Evolutionary conservation across 1,140 invertebrate species (phyloP).

Genomic region (Tetramorium alpestre): DNA sequence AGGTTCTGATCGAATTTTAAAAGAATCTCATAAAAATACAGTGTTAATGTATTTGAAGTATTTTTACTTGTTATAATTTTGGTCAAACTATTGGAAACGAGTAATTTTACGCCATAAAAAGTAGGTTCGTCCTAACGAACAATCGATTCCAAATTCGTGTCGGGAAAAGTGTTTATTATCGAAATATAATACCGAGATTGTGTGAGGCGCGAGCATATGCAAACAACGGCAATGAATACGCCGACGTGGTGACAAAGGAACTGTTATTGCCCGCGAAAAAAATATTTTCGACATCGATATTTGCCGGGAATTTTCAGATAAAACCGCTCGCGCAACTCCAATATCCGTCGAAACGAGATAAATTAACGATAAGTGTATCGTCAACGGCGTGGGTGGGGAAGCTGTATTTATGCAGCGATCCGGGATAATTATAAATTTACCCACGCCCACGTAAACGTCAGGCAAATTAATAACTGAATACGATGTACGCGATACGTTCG

Average conservation of each 20-base stretch:
- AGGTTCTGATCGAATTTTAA: neutral
- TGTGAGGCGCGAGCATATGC: neutral
- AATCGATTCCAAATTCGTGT: neutral
- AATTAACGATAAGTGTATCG: conserved; percentile 16
- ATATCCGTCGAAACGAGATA: neutral
- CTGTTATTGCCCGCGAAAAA: conserved; percentile 12
- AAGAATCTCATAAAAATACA: neutral
- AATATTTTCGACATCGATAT: conserved; percentile 33
- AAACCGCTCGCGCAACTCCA: conserved; percentile 8
- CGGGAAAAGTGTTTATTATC: conserved; percentile 9
- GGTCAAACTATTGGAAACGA: neutral
- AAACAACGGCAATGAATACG: neutral
- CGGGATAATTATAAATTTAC: conserved; percentile 15
- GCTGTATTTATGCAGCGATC: neutral
- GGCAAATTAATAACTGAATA: neutral
- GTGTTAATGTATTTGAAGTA: neutral
- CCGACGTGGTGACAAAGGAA: conserved; percentile 10
- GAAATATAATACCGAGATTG: conserved; percentile 3
- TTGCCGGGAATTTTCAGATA: neutral
- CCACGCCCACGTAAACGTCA: neutral
- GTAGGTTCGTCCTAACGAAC: neutral
- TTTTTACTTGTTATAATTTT: neutral
- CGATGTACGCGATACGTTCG: neutral
- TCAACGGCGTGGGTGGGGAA: neutral
- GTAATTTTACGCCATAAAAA: no score